Percentiles rank a stretch among this genome's conserved stretches.
Conservation (phyloP, 2,113 vertebrate species). For the Anoura caudifer region DNA sequence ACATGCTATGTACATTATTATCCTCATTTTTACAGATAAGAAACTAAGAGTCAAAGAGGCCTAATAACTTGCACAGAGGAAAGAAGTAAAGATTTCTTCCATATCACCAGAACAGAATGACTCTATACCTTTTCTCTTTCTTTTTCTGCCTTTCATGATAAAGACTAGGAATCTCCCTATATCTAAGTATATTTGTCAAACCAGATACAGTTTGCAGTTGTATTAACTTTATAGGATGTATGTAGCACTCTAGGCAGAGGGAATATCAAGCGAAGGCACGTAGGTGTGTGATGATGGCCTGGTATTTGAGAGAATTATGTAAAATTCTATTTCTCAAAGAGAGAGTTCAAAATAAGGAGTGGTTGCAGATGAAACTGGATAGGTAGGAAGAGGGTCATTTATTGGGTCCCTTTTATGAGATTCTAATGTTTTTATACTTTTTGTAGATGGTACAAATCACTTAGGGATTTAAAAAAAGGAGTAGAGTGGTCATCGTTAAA, state of each 20-base stretch:
- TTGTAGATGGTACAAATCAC: neutral
- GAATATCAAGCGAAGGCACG: neutral
- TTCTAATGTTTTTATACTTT: neutral
- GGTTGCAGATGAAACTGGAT: neutral
- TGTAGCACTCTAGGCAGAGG: neutral
- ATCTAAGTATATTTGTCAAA: neutral
- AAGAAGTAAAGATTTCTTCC: neutral
- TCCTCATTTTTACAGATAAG: slow-evolving; percentile 5
- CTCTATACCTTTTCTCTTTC: neutral
- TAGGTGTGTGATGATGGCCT: neutral
- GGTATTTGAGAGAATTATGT: neutral
- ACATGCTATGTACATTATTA: slow-evolving; percentile 7
- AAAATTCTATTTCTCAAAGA: neutral
- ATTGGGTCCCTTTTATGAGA: neutral
- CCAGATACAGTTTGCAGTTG: neutral
- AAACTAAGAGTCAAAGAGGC: neutral
- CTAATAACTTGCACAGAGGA: neutral
- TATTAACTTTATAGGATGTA: neutral
- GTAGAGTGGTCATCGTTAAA: neutral
- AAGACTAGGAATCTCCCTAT: neutral
- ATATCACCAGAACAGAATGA: neutral
- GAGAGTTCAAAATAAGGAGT: neutral
- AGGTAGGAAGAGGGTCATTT: neutral
- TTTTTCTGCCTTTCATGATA: neutral
- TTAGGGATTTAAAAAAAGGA: neutral